These are phyloP conservation scores for Saccostrea cuccullata DNA, from an alignment of 1,140 invertebrate genomes.

Conservation along the genomic window DNA sequence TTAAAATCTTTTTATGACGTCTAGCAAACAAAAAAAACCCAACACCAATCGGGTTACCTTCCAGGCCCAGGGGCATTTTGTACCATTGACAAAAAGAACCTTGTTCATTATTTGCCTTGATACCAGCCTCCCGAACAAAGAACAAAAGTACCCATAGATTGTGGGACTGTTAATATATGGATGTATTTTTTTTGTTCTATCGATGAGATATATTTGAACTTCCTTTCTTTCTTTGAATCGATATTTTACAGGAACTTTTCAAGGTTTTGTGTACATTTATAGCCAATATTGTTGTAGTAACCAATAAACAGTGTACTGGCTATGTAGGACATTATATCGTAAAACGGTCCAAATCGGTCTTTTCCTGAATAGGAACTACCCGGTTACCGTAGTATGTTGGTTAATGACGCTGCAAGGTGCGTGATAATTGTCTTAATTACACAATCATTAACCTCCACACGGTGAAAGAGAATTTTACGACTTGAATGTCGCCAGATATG, in stretches of 20 bases:
- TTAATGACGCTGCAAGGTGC: constrained; percentile 16
- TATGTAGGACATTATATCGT: background rate
- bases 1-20: too few relatives aligned
- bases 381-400: background rate
- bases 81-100: too few relatives aligned
- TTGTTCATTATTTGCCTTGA: too few relatives aligned
- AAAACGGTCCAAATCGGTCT: constrained; percentile 3
- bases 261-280: background rate
- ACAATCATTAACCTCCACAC: background rate
- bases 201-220: background rate
- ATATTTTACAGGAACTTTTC: background rate
- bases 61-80: too few relatives aligned
- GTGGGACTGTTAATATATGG: too few relatives aligned
- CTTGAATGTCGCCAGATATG: background rate
- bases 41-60: too few relatives aligned
- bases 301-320: background rate
- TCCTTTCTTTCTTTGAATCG: background rate
- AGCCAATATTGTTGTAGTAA: background rate
- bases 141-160: too few relatives aligned
- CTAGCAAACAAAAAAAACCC: too few relatives aligned
- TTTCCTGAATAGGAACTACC: background rate
- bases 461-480: constrained; percentile 7
- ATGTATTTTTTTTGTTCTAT: background rate
- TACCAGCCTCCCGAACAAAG: too few relatives aligned
- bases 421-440: constrained; percentile 24